These are phyloP conservation scores for Meiosimyza decipiens DNA, from an alignment of 2,888 invertebrate genomes.

Conservation along the genomic window DNA sequence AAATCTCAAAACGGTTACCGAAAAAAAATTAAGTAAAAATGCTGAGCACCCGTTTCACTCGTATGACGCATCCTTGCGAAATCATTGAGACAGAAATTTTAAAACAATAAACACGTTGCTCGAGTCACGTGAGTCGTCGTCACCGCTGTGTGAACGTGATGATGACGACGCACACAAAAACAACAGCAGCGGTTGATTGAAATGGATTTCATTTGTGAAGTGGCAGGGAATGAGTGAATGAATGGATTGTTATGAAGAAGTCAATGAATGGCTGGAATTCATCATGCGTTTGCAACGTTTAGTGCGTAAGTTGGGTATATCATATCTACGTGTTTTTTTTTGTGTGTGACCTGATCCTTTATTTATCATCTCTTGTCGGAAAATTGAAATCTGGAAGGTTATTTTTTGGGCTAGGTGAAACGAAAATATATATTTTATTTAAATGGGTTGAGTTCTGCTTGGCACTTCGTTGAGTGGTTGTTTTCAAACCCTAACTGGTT, in stretches of 20 bases:
- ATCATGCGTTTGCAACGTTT: not conserved
- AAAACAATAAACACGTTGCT: conserved; percentile 38
- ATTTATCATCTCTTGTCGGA: too few species aligned
- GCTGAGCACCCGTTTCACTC: conserved; percentile 20
- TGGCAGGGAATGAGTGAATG: not conserved
- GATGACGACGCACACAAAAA: not conserved
- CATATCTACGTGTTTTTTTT: conserved; percentile 13
- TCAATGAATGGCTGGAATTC: conserved; percentile 8
- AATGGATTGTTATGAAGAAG: not conserved
- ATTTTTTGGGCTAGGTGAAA: not conserved
- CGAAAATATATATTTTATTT: not conserved
- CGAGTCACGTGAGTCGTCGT: conserved; percentile 20
- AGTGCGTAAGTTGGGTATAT: conserved; percentile 1
- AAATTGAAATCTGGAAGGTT: not conserved
- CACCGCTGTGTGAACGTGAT: not conserved
- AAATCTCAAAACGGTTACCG: conserved; percentile 1
- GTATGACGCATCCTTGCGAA: conserved; percentile 39
- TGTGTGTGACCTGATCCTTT: not conserved
- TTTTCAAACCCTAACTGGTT: not conserved
- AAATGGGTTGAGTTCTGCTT: not conserved
- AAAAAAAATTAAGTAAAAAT: conserved; percentile 26
- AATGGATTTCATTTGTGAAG: not conserved
- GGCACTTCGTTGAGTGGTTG: not conserved
- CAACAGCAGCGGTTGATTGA: conserved; percentile 7
- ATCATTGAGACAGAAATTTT: conserved; percentile 35